Evolutionary conservation across 2,797 vertebrate species (phyloP).

Genomic region (Phoebastria nigripes): DNA sequence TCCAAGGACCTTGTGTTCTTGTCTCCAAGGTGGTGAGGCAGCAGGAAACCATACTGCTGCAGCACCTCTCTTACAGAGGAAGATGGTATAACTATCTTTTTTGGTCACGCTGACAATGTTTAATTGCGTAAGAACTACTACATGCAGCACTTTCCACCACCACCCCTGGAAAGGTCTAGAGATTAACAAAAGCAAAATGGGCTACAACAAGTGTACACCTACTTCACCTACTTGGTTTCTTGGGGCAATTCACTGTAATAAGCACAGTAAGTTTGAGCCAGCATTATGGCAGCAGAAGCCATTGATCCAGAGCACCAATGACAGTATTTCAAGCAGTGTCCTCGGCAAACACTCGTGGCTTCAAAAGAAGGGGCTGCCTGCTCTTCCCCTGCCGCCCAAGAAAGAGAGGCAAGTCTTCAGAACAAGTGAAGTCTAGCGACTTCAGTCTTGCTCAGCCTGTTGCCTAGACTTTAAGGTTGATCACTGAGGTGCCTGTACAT

Average conservation of each 20-base stretch:
- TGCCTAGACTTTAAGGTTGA: neutral
- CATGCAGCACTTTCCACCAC: neutral
- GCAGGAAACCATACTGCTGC: neutral
- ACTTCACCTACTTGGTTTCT: neutral
- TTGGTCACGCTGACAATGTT: neutral
- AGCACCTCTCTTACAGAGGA: neutral
- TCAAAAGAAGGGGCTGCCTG: neutral
- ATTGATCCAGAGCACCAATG: neutral
- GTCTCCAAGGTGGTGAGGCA: neutral
- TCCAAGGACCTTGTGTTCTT: neutral
- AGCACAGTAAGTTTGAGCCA: neutral
- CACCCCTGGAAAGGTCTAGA: neutral
- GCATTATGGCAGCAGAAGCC: neutral
- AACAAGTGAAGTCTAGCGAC: neutral
- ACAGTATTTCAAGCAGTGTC: neutral
- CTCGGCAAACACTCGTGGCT: neutral
- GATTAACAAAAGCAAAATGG: neutral
- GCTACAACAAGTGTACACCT: accelerated
- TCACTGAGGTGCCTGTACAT: neutral
- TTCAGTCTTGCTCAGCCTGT: neutral
- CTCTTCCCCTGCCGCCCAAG: neutral
- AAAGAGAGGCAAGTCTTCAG: neutral
- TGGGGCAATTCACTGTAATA: neutral
- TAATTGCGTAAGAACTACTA: neutral
- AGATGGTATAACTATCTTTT: neutral